Evolutionary conservation across 2,888 invertebrate genomes (phyloP).

Genomic region (Ormyrus labotus): DNA sequence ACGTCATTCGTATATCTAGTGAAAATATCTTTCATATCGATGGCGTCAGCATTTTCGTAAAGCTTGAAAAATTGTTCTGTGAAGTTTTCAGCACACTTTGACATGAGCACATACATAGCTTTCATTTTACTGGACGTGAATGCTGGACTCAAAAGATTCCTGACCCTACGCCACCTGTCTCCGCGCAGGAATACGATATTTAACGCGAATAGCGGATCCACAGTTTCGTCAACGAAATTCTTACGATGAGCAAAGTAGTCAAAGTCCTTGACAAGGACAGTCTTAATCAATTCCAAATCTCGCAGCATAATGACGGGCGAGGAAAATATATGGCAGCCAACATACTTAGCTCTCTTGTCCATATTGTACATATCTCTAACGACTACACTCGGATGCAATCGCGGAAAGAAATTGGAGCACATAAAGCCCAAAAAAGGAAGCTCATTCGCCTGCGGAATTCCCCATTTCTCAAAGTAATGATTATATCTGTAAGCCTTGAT

Average conservation of each 20-base stretch:
- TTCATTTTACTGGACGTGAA: conserved; percentile 78
- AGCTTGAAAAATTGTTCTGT: conserved; percentile 60
- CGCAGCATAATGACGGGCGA: no score
- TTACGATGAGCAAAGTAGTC: conserved; percentile 65
- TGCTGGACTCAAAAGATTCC: conserved; percentile 77
- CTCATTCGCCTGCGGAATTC: no score
- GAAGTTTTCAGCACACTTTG: conserved; percentile 67
- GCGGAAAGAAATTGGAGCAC: no score
- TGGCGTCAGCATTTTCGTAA: not conserved
- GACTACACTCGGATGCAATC: no score
- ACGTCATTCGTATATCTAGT: conserved; percentile 71
- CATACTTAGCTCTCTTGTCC: no score
- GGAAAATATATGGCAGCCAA: no score
- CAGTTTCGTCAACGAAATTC: conserved; percentile 50
- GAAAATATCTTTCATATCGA: no score
- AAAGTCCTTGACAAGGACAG: conserved; percentile 28
- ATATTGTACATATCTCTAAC: no score
- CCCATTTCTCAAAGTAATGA: no score
- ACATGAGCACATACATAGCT: conserved; percentile 76
- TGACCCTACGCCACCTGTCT: conserved; percentile 77
- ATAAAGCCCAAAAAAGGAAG: no score
- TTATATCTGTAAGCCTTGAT: no score
- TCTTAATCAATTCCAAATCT: conserved; percentile 49
- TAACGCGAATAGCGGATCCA: conserved; percentile 61
- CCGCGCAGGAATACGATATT: conserved; percentile 66